Base-by-base conservation (phyloP, 1,140 invertebrate species). In the Sitophilus oryzae region DNA sequence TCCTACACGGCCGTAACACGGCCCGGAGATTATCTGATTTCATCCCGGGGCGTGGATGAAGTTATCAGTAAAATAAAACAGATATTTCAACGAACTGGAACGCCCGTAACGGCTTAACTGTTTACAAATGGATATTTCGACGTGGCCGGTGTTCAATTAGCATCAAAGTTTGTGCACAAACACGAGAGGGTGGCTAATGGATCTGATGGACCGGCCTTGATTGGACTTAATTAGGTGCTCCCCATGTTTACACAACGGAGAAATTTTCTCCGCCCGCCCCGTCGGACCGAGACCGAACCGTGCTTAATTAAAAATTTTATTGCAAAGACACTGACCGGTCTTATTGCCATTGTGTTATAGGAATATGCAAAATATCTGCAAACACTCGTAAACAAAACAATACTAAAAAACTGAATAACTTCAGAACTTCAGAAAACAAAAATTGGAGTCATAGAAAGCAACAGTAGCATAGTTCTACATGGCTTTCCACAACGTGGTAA, bases 141-240 rank as follows among this genome's bases (percentile, higher is more conserved):
- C 40, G 23, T 49, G 54, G 47, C 56, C 57, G 61, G 60, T 59
- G 61, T 62, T 66, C 69, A 70, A 70, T 71, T 71, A 70, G 66
- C 65, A 69, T 67, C 59, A 60, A 57, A 71, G 68, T 69, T 69
- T 62, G 66, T 67, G 64, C 64, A 64, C 64, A 71, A 69, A 70
- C 68, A 69, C 63, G 63, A 65, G 67, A 56, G 66, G 65, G 66
- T 65, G 67, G 61, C 67, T 73, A 73, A 74, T 72, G 71, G 72
- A 65, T 67, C 70, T 69, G 71, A 74, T 74, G 71, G 70, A 68
- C 66, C 69, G 65, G 65, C 61, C 65, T 67, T 74, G 74, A 77
- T 75, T 76, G 74, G 67, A 73, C 70, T 73, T 74, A 75, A 78
- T 78, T 77, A 76, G 74, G 55, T 68, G 63, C 57, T 62, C 63